Conservation (phyloP, 2,113 vertebrate genomes). For the Paralichthys olivaceus region DNA sequence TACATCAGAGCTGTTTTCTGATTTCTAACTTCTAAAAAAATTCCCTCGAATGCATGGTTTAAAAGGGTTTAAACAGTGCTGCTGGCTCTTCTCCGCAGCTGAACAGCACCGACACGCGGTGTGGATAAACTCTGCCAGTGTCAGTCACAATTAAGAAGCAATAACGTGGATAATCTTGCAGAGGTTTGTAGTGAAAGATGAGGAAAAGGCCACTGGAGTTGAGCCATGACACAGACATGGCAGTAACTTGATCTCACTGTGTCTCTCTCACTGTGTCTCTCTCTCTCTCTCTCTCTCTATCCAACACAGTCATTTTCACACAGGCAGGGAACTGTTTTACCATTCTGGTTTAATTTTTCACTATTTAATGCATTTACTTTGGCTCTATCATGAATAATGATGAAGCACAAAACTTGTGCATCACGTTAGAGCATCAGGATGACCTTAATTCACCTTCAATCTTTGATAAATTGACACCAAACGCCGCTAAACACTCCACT, state of each 20-base stretch:
- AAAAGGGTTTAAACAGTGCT: conserved; percentile 1
- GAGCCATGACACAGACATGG: conserved; percentile 69
- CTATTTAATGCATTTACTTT: conserved; percentile 42
- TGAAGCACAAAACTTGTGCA: neutral
- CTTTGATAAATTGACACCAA: neutral
- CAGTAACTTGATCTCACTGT: conserved; percentile 62
- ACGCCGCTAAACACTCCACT: neutral
- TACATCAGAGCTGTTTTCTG: conserved; percentile 12
- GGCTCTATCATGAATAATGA: conserved; percentile 31
- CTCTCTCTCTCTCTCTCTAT: conserved; percentile 7
- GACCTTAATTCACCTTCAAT: neutral
- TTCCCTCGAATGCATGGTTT: conserved; percentile 20
- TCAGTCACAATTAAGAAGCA: conserved; percentile 68
- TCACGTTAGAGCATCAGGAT: conserved; percentile 1
- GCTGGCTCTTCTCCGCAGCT: conserved; percentile 9
- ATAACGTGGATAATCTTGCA: conserved; percentile 61
- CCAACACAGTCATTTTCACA: conserved; percentile 42
- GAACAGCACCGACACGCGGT: conserved; percentile 4
- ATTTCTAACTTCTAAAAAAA: neutral
- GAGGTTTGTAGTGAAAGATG: conserved; percentile 55
- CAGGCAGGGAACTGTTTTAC: conserved; percentile 37
- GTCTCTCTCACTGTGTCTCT: conserved; percentile 6
- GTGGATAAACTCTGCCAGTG: conserved; percentile 8
- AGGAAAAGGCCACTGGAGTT: conserved; percentile 59
- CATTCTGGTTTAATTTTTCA: conserved; percentile 21